Evolutionary conservation across 2,797 vertebrate genomes (phyloP).

Genomic region (Hippopotamyrus pictus): DNA sequence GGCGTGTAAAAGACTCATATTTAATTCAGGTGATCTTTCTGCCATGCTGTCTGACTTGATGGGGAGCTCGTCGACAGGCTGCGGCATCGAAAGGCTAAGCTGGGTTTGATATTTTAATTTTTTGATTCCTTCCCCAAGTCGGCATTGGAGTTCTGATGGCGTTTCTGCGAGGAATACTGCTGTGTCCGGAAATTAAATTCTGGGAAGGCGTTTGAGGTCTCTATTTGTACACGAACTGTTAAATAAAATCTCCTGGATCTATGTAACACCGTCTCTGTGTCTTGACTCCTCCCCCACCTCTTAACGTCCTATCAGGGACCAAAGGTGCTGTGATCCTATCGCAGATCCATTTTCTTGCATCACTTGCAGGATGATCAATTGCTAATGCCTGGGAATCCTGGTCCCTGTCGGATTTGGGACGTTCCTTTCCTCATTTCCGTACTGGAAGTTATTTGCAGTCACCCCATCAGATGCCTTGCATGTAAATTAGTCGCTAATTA

Average conservation of each 20-base stretch:
- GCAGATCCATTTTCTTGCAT: background rate
- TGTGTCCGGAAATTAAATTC: slow-evolving; percentile 63
- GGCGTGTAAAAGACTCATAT: slow-evolving; percentile 21
- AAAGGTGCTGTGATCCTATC: background rate
- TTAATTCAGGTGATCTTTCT: slow-evolving; percentile 19
- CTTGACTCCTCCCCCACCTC: background rate
- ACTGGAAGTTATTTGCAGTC: background rate
- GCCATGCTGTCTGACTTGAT: slow-evolving; percentile 31
- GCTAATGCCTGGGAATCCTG: background rate
- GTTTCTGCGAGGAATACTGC: slow-evolving; percentile 65
- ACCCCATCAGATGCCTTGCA: background rate
- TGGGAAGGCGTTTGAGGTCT: slow-evolving; percentile 73
- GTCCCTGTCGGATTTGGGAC: background rate
- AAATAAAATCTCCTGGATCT: slow-evolving; percentile 79
- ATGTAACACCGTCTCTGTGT: slow-evolving; percentile 31
- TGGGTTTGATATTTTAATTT: slow-evolving; percentile 44
- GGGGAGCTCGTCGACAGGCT: slow-evolving; percentile 39
- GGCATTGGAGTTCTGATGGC: slow-evolving; percentile 59
- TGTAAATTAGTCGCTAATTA: background rate
- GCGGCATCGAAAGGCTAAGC: slow-evolving; percentile 22
- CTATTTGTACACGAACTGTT: slow-evolving; percentile 81
- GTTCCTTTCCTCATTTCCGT: background rate
- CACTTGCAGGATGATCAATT: background rate
- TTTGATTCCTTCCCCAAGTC: slow-evolving; percentile 39
- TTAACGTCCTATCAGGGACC: background rate